A percentile compares a stretch with the other conserved stretches of the same genome.
Conservation (phyloP, 2,113 vertebrate genomes). For the Lutjanus erythropterus region DNA sequence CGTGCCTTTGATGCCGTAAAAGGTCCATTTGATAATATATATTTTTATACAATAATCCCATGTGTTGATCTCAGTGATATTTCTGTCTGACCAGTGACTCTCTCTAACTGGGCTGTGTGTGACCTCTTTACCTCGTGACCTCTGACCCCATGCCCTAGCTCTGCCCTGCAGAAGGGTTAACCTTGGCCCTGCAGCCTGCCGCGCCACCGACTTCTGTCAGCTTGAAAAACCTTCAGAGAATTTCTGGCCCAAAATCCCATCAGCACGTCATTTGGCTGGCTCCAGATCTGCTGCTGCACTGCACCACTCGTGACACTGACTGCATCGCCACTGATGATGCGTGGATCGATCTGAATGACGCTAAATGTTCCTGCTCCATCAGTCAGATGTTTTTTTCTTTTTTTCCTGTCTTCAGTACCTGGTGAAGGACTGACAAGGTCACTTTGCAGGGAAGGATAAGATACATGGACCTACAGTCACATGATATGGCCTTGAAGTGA, state of each 20-base stretch:
- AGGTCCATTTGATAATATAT: neutral
- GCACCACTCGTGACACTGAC: neutral
- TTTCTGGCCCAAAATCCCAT: conserved; percentile 2
- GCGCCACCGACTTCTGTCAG: neutral
- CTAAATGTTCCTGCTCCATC: conserved; percentile 25
- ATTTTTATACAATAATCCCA: neutral
- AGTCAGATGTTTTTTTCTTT: conserved; percentile 39
- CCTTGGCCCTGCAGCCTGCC: conserved; percentile 29
- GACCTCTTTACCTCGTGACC: conserved; percentile 44
- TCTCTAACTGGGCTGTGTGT: conserved; percentile 15
- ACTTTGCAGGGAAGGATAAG: neutral
- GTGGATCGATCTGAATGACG: conserved; percentile 35
- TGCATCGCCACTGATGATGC: neutral
- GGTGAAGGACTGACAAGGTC: conserved; percentile 50
- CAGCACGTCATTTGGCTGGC: neutral
- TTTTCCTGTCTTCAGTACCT: conserved; percentile 15
- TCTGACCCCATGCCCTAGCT: conserved; percentile 14
- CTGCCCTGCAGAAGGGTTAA: conserved; percentile 25
- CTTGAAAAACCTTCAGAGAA: conserved; percentile 1
- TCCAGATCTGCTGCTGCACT: conserved; percentile 25
- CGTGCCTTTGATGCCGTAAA: neutral
- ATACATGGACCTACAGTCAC: neutral
- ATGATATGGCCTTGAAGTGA: conserved; percentile 8
- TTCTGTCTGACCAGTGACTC: neutral
- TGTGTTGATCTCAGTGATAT: neutral